Percentiles rank a stretch among this genome's conserved stretches.
phyloP scores from a whole-genome alignment of 2,888 invertebrate genomes.

The Chrysodeixis includens region DNA sequence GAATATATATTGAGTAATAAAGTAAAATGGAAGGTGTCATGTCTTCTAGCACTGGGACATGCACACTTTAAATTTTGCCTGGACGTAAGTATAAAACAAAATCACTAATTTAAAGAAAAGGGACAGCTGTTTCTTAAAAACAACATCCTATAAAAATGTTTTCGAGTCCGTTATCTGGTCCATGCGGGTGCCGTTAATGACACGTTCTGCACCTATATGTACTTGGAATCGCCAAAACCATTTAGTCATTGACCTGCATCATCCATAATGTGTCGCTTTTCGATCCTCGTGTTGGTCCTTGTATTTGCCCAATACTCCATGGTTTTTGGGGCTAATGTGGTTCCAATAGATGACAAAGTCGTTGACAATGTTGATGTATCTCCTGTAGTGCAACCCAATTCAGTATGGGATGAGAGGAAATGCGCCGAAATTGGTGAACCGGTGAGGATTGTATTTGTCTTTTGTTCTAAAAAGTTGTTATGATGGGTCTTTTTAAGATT shows the following conservation, averaged over 20 bases:
- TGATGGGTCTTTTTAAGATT: too few species aligned
- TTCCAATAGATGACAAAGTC: constrained; percentile 6
- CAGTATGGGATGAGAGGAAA: constrained; percentile 16
- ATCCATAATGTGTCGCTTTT: constrained; percentile 46
- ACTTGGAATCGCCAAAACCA: constrained; percentile 19
- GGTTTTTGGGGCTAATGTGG: constrained; percentile 15
- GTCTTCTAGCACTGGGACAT: background rate
- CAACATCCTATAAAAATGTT: constrained; percentile 47
- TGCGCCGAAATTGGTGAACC: constrained; percentile 45
- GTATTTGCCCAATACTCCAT: constrained; percentile 22
- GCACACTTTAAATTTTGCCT: background rate
- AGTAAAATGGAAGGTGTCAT: too few species aligned
- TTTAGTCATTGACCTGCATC: constrained; percentile 33
- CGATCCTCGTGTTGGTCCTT: constrained; percentile 22
- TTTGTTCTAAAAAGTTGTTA: too few species aligned
- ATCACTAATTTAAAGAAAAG: background rate
- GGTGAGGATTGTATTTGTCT: constrained; percentile 33
- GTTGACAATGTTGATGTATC: constrained; percentile 28
- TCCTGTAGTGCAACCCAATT: constrained; percentile 20
- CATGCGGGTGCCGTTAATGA: constrained; percentile 51
- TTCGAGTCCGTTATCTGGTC: constrained; percentile 42
- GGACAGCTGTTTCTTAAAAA: constrained; percentile 21
- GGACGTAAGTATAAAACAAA: background rate
- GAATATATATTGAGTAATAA: background rate
- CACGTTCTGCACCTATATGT: constrained; percentile 42